Evolutionary conservation across 2,797 vertebrate genomes (phyloP), one percentile per base, ranked within the genome.

Genomic region (Novumbra hubbsi): DNA sequence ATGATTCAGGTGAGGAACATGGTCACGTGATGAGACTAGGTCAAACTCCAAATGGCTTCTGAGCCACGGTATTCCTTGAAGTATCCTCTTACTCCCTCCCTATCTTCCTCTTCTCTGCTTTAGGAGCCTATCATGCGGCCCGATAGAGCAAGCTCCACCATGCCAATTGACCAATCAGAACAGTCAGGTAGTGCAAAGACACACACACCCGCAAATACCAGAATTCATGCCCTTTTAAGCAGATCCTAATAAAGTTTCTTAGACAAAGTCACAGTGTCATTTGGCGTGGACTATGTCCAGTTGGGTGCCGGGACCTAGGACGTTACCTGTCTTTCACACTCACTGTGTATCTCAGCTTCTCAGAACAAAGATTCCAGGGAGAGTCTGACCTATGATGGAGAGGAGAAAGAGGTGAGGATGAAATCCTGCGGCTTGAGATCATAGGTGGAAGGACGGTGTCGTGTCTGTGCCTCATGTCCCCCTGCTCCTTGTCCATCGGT

Each of bases 341-440:
- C 49, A 24, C 60, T 72, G n/a, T 60, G 60, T 66, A 45, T 70
- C 48, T 21, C 83, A 98, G 97, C 95, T 85, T 93, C 96, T 86
- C 94, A 95, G 0, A 97, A 96, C 89, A 97, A 97, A 92, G 95
- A 95, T 82, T 96, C 96, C 27, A 96, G 94, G 77, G 97, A 98
- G 90, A 98, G 95, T 86, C 90, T 98, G 91, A 96, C 95, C 81
- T 96, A 96, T 19, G 95, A 96, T 71, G 96, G 96, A 84, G 96
- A 97, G 85, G 97, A 99, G 91, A 98, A 98, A 88, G 97, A 98
- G 97, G 98, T 98, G 91, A 93, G 88, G 69, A 77, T 72, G 48
- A 68, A 73, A 63, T 80, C 60, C 30, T 78, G 73, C 52, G 71
- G 74, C 75, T 38, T 78, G 68, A 78, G 30, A 21, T 30, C 24